Conservation (phyloP, 2,888 invertebrate species). For the Spatulosminthurus flaviceps region DNA sequence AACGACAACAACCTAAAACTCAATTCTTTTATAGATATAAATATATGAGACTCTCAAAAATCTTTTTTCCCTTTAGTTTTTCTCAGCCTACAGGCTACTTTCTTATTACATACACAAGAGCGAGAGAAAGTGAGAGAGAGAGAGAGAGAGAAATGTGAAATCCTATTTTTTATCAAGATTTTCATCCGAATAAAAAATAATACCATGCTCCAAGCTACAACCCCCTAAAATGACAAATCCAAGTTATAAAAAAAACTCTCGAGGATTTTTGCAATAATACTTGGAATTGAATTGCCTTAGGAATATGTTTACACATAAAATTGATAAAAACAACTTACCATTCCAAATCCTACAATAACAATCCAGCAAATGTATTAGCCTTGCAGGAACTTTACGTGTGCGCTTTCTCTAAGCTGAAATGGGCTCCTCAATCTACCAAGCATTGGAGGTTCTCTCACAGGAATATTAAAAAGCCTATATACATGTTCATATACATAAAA, state of each 20-base stretch:
- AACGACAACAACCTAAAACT: slow-evolving; percentile 26
- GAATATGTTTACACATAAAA: slow-evolving; percentile 13
- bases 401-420: too few relatives aligned
- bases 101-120: too few relatives aligned
- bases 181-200: slow-evolving; percentile 13
- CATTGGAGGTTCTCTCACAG: too few relatives aligned
- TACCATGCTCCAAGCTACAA: neutral
- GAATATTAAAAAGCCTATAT: too few relatives aligned
- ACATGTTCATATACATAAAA: too few relatives aligned
- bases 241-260: neutral
- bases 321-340: slow-evolving; percentile 6
- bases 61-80: too few relatives aligned
- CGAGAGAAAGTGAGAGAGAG: too few relatives aligned
- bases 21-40: neutral
- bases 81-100: too few relatives aligned
- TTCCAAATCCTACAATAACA: neutral
- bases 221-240: slow-evolving; percentile 7
- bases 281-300: neutral
- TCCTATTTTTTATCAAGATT: slow-evolving; percentile 10
- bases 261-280: neutral
- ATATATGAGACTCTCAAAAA: too few relatives aligned
- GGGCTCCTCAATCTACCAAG: too few relatives aligned
- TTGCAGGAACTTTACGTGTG: too few relatives aligned
- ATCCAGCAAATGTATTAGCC: neutral
- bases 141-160: neutral